Evolutionary conservation across 2,113 vertebrate genomes (phyloP), one percentile per base, ranked within the genome.

Genomic region (Trematocara nigrifrons): DNA sequence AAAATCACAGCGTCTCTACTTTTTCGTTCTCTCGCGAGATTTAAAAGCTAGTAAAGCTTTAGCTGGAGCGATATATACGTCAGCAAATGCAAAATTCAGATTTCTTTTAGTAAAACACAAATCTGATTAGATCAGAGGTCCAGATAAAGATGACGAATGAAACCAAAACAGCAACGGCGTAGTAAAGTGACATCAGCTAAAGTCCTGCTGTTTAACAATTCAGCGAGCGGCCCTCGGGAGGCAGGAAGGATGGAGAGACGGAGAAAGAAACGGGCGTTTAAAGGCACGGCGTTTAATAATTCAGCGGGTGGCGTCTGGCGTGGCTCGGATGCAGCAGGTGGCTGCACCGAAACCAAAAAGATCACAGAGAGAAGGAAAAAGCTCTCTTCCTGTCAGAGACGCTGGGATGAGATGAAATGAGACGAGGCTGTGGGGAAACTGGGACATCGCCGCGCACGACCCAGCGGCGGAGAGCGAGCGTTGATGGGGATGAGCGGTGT

Each of bases 281-380:
- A 56, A 83, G 81, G 81, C 64, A 5, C 4, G 26, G 35, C 38
- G 76, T 66, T 92, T 40, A 90, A 90, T 92, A 80, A 92, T 90
- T 87, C 85, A 90, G 79, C 35, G 2, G 69, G 52, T 38, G 49
- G 74, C n/a, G 88, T 87, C 89, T 91, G 89, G 84, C 57, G 82
- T 26, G 82, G n/a, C 69, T 89, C 81, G 42, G 85, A 87, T 81
- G 82, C 89, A 87, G 91, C 91, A 92, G 89, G 87, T 87, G 89
- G 82, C 82, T 83, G 76, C 84, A 74, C 54, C 31, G 76, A 38
- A 81, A 86, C 82, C 79, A 18, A 13, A 61, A 42, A 86, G 86
- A 91, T 82, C 86, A 89, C 20, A 88, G 80, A 22, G n/a, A 11
- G 31, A 12, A 69, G 56, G 38, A 22, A 79, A 51, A 83, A 71